Evolutionary conservation across 2,113 vertebrate species (phyloP).

Genomic region (Rhizomys pruinosus): DNA sequence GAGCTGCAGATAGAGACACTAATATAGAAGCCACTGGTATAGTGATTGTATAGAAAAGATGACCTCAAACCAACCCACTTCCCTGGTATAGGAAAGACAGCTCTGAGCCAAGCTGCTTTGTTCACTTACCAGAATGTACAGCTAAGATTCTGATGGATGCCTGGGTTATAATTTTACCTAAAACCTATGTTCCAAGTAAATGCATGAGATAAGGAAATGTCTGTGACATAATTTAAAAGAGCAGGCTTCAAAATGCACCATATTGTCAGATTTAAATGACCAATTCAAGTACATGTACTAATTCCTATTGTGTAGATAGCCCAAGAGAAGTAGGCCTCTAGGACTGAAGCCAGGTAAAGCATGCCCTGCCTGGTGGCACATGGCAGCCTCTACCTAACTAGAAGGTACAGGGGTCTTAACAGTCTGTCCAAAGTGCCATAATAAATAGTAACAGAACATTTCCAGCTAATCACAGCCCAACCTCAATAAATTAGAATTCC

Average conservation of each 20-base stretch:
- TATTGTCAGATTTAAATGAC: not conserved
- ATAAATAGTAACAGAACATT: not conserved
- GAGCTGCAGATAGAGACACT: not conserved
- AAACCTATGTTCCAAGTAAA: constrained; percentile 40
- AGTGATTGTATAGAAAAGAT: not conserved
- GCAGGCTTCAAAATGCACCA: not conserved
- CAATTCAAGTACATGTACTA: not conserved
- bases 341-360: not conserved
- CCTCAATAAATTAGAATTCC: not conserved
- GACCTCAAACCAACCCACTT: not conserved
- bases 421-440: not conserved
- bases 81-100: not conserved
- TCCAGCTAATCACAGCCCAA: not conserved
- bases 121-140: constrained; percentile 89
- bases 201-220: not conserved
- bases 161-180: constrained; percentile 88
- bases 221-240: not conserved
- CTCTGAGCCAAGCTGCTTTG: constrained; percentile 58
- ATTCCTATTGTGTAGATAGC: not conserved
- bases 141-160: constrained; percentile 53
- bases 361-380: not conserved
- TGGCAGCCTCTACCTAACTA: not conserved
- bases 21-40: not conserved
- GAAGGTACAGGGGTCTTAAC: not conserved
- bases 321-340: not conserved